Conservation (phyloP, 1,140 invertebrate species). For the Leptinotarsa defecta region DNA sequence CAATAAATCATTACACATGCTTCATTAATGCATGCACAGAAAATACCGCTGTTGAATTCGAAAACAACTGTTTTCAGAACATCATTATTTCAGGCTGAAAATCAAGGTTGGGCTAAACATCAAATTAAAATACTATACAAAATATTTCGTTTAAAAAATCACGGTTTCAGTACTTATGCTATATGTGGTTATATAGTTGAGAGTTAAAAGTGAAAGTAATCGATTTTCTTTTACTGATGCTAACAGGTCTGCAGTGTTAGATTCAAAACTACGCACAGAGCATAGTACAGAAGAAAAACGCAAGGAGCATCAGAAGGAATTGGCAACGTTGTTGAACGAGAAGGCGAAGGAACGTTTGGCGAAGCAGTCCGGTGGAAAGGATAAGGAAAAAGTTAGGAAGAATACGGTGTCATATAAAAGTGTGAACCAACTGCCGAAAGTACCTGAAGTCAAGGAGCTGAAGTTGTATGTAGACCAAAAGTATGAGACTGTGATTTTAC, state of each 20-base stretch:
- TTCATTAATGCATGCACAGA: no score
- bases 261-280: slow-evolving; percentile 94
- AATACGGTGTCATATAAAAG: slow-evolving; percentile 95
- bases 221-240: no score
- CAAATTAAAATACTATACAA: no score
- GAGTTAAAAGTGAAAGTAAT: no score
- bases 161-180: no score
- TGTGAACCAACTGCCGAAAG: slow-evolving; percentile 88
- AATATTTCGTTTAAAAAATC: no score
- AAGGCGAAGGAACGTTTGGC: slow-evolving; percentile 89
- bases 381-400: slow-evolving; percentile 90
- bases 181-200: no score
- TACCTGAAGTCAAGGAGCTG: slow-evolving; percentile 89
- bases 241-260: slow-evolving; percentile 81
- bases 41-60: no score
- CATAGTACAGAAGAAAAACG: slow-evolving; percentile 96
- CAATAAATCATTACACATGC: no score
- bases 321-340: slow-evolving; percentile 89
- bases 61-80: no score
- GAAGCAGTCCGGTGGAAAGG: slow-evolving; percentile 82
- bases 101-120: no score
- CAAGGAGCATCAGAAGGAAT: slow-evolving; percentile 94
- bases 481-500: slow-evolving; percentile 96
- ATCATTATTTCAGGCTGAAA: no score
- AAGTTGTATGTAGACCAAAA: slow-evolving; percentile 97